Evolutionary conservation across 2,113 vertebrate genomes (phyloP).

Genomic region (Rhegmatorhina hoffmannsi): DNA sequence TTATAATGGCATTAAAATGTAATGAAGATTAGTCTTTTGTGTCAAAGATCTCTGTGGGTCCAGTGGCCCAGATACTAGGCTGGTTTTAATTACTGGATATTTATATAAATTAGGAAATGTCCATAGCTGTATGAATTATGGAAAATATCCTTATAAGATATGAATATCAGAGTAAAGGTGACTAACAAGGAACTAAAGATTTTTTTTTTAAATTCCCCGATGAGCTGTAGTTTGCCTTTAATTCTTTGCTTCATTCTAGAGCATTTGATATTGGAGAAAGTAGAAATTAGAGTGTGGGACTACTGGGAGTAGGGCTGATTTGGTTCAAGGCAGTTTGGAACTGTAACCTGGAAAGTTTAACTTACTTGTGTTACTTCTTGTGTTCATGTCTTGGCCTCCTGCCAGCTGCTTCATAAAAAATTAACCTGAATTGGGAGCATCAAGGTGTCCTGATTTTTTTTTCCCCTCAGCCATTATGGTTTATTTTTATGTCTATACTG

Average conservation of each 20-base stretch:
- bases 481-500: constrained; percentile 42
- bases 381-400: neutral
- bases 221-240: neutral
- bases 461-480: neutral
- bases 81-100: neutral
- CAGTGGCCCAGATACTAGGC: neutral
- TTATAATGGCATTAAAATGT: neutral
- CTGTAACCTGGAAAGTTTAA: constrained; percentile 32
- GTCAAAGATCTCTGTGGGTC: neutral
- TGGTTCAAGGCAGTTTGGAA: neutral
- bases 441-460: constrained; percentile 33
- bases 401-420: neutral
- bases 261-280: neutral
- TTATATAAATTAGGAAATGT: neutral
- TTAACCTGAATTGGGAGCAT: constrained; percentile 16
- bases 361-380: neutral
- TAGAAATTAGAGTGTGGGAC: constrained; percentile 16
- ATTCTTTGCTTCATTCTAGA: neutral
- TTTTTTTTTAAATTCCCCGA: neutral
- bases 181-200: neutral
- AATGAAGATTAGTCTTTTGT: neutral
- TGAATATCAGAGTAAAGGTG: neutral
- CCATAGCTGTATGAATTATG: neutral
- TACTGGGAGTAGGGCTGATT: constrained; percentile 11
- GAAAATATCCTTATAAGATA: neutral